Base-by-base conservation (phyloP, 64 coral and sea anemone species). In the Anthopleura sola region DNA sequence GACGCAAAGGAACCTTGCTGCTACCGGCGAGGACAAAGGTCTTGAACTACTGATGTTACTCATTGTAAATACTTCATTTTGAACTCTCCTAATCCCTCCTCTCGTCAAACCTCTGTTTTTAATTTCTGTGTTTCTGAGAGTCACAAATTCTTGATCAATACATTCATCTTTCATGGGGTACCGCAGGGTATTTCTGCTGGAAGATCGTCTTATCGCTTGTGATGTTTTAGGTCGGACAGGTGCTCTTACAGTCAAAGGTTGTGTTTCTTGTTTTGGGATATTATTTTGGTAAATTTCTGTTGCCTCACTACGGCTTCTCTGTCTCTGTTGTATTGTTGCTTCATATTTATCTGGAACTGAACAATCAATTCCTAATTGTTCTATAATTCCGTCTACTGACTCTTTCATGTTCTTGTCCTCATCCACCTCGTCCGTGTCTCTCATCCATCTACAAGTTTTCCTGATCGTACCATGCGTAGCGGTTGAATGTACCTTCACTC, bases 11-110 rank as follows among this genome's bases (percentile, higher is more conserved):
- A 83, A 83, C 17, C 47, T 83, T 57, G 50, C n/a, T 60, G 50
- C 51, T 56, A 83, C 50, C 47, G 37, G 44, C 17, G 76, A 79
- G 13, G 37, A 79, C 76, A 48, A 79, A 46, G 37, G 76, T 79
- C 76, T 79, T 48, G 66, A 34, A 15, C n/a, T 14, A 15, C n/a
- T 14, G 3, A 14, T 71, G 12, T 34, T 62, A 62, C 21, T 71
- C 10, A 71, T 32, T 0, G 0, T 71, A 71, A 5, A 26, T 26
- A 68, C 7, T 28, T 68, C 62, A 68, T 68, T 34, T 3, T 71
- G 31, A 32, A 32, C 31, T 34, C 11, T 8, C 11, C 28, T 71
- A 71, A 14, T 31, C 13, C 31, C 66, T 71, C n/a, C 14, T 0
- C 28, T 71, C 13, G 28, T 32, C 15, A 32, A n/a, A 62, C 58